Percentiles rank a stretch among this genome's conserved stretches.
Evolutionary conservation across 2,113 vertebrate genomes (phyloP).

Genomic region (Calidris pugnax): DNA sequence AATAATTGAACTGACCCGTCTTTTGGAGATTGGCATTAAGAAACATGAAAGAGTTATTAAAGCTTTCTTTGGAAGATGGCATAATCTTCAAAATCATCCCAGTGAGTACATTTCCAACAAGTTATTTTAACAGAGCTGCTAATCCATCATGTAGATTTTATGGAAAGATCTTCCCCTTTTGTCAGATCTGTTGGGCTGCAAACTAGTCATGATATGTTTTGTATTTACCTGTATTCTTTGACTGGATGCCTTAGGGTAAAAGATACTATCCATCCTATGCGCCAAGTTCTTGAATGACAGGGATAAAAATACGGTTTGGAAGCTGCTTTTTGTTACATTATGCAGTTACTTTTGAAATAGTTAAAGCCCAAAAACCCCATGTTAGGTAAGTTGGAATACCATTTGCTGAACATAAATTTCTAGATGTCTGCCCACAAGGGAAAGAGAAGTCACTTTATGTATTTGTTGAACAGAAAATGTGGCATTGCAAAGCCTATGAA

Average conservation of each 20-base stretch:
- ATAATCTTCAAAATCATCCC: conserved; percentile 9
- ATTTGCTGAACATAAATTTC: conserved; percentile 31
- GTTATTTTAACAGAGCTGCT: neutral
- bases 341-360: neutral
- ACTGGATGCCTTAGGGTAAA: neutral
- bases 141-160: neutral
- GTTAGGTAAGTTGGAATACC: conserved; percentile 14
- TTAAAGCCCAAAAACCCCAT: neutral
- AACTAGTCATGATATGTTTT: neutral
- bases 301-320: neutral
- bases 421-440: conserved; percentile 40
- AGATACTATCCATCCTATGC: neutral
- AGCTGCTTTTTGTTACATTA: neutral
- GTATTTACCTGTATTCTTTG: neutral
- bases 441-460: conserved; percentile 39
- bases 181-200: neutral
- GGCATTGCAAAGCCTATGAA: conserved; percentile 63
- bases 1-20: neutral
- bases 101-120: neutral
- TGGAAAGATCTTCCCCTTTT: neutral
- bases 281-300: neutral
- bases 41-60: neutral
- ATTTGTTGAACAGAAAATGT: conserved; percentile 60
- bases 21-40: neutral
- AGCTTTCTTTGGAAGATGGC: conserved; percentile 2